phyloP scores from a whole-genome alignment of 1,140 invertebrate genomes.

The Araneus ventricosus region DNA sequence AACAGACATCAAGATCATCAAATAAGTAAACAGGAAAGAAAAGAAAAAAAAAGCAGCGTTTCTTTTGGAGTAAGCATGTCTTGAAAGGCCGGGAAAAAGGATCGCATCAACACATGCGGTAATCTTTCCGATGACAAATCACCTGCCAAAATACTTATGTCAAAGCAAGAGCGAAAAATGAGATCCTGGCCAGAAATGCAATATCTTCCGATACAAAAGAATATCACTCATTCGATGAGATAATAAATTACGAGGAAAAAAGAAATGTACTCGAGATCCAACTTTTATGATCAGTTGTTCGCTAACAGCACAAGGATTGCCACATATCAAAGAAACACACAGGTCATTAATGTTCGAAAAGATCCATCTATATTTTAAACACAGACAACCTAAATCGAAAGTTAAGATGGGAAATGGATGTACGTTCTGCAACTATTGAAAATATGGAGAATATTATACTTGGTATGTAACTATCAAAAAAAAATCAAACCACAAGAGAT shows the following conservation, averaged over 20 bases:
- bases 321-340: not conserved
- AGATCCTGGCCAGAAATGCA: slow-evolving; percentile 25
- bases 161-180: slow-evolving; percentile 43
- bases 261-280: not conserved
- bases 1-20: not conserved
- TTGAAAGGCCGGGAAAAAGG: not conserved
- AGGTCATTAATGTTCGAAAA: not conserved
- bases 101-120: slow-evolving; percentile 21
- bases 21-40: not conserved
- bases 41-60: not conserved
- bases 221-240: slow-evolving; percentile 44
- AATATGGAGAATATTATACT: no score
- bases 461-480: no score
- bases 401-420: no score
- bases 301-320: not conserved
- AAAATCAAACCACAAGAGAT: no score
- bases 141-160: slow-evolving; percentile 51
- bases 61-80: not conserved
- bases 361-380: no score
- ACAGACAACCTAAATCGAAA: no score
- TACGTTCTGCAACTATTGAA: no score
- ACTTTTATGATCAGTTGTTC: slow-evolving; percentile 30
- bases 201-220: slow-evolving; percentile 42
- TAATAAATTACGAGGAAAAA: slow-evolving; percentile 27
- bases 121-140: slow-evolving; percentile 48